Evolutionary conservation across 2,797 vertebrate genomes (phyloP).

Genomic region (Spea hammondii): DNA sequence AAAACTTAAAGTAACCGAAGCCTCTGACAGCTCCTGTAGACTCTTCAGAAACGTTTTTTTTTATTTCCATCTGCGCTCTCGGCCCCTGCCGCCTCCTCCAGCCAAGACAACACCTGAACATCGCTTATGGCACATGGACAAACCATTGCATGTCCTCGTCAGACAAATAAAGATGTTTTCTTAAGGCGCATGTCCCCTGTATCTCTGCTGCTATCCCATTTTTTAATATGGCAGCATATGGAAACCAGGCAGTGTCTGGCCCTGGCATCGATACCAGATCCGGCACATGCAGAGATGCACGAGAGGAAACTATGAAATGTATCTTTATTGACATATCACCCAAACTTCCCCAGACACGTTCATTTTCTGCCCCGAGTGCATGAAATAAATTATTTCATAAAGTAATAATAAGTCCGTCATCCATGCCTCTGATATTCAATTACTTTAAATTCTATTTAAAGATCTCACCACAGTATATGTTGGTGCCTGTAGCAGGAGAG

Average conservation of each 20-base stretch:
- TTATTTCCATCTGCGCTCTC: not conserved
- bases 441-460: too few species aligned
- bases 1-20: not conserved
- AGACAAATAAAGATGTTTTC: not conserved
- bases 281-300: not conserved
- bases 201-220: not conserved
- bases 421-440: too few species aligned
- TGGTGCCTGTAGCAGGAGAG: too few species aligned
- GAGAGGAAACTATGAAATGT: not conserved
- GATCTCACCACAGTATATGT: too few species aligned
- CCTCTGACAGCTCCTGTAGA: not conserved
- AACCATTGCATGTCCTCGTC: not conserved
- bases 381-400: too few species aligned
- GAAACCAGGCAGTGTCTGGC: not conserved
- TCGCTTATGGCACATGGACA: too few species aligned
- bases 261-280: not conserved
- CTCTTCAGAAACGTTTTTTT: not conserved
- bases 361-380: too few species aligned
- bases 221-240: not conserved
- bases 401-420: too few species aligned
- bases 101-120: not conserved
- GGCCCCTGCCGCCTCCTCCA: not conserved
- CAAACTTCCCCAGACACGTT: too few species aligned
- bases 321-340: not conserved
- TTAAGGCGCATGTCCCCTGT: not conserved